Evolutionary conservation across 2,113 vertebrate genomes (phyloP), one percentile per base, ranked within the genome.

Genomic region (Oncorhynchus keta): DNA sequence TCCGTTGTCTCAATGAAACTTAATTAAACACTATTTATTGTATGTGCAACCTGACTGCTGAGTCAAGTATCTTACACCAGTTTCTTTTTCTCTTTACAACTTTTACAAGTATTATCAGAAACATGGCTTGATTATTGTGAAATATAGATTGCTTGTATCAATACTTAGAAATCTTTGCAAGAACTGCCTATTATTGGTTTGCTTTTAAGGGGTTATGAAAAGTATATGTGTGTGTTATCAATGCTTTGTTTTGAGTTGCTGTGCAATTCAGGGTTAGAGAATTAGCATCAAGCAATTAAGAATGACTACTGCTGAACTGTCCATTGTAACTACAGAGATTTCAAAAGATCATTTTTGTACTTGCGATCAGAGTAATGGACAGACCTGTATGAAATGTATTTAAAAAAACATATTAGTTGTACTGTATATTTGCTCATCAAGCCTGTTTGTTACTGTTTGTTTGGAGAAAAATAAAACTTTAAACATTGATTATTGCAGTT

Each of bases 261-360:
- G 81, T 85, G 87, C 87, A 89, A 89, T 87, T 87, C 87, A 82
- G 30, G 57, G n/a, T 81, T 86, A 82, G 79, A 76, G 61, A 32
- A 77, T 80, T n/a, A 14, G 39, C 68, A 65, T 74, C 59, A 32
- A 82, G n/a, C 16, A 80, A 77, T 83, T 75, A 76, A 75, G 74
- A 77, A 32, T 68, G 18, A 68, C 32, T 72, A 45, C 67, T 73
- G 67, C 13, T 69, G 59, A 70, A 71, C 75, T 74, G 72, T 77
- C 72, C 68, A 59, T 73, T 79, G 67, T n/a, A 82, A 81, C 77
- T 76, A 76, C 73, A 67, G 39, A 61, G 30, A 73, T 73, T 32
- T 73, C 26, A 70, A 55, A 22, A 45, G 26, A 62, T 55, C 20
- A 22, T 30, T 75, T 78, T 75, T 75, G 73, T 75, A 80, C 32